Conservation (phyloP, 2,797 vertebrate species). For the Eremophila alpestris region DNA sequence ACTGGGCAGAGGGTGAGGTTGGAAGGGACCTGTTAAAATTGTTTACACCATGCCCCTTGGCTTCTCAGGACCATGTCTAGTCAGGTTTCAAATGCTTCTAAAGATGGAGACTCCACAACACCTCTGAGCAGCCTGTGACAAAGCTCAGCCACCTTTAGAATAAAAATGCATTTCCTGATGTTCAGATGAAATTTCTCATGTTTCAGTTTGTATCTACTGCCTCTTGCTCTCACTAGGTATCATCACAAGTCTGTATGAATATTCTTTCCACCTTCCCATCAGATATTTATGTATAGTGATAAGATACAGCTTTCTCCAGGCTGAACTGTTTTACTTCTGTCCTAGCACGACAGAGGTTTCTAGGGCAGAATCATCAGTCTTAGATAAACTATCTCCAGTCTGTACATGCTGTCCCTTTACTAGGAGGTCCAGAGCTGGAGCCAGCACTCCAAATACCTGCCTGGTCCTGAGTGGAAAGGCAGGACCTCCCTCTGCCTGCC, state of each 20-base stretch:
- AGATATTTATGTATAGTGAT: not conserved
- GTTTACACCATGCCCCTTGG: not conserved
- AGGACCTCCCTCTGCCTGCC: not conserved
- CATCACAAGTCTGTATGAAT: not conserved
- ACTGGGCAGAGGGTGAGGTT: not conserved
- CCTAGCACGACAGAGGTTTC: not conserved
- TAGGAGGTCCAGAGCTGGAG: not conserved
- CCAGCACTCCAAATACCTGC: not conserved
- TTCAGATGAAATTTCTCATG: not conserved
- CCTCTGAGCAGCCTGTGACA: not conserved
- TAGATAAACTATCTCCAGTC: not conserved
- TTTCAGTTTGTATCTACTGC: not conserved
- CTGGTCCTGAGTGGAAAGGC: not conserved
- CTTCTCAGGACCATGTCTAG: not conserved
- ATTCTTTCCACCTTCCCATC: not conserved
- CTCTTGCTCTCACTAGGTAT: not conserved
- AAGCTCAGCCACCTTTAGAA: not conserved
- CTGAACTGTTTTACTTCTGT: not conserved
- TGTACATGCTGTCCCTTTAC: not conserved
- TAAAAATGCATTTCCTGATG: not conserved
- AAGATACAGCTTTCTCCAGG: not conserved
- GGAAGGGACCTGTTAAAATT: not conserved
- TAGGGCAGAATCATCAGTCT: not conserved
- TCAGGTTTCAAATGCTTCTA: not conserved
- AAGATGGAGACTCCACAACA: not conserved